Conservation (phyloP, 2,888 invertebrate genomes). For the Masnerella sp. region DNA sequence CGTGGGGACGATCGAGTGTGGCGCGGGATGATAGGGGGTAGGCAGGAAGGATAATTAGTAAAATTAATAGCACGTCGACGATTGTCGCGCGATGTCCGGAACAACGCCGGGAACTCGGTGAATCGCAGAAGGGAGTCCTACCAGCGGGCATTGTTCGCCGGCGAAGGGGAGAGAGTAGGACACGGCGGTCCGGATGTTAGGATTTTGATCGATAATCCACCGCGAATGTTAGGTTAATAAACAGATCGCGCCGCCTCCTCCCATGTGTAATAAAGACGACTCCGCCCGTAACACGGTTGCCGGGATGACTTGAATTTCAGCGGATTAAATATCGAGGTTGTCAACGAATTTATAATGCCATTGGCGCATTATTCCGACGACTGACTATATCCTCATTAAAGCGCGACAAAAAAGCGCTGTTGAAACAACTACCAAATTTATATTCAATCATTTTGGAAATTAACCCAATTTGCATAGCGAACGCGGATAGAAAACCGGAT, state of each 20-base stretch:
- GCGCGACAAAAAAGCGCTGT: too few species aligned
- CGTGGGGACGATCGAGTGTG: too few species aligned
- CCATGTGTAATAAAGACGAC: constrained; percentile 22
- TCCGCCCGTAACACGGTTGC: constrained; percentile 20
- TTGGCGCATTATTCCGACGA: background rate
- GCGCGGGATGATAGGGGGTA: constrained; percentile 30
- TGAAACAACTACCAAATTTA: constrained; percentile 1
- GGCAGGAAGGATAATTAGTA: constrained; percentile 66
- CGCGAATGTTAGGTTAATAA: constrained; percentile 71
- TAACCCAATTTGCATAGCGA: constrained; percentile 15
- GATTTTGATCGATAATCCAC: constrained; percentile 69
- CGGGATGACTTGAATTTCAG: constrained; percentile 35
- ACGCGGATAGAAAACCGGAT: background rate
- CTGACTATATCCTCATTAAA: too few species aligned
- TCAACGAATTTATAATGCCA: constrained; percentile 14
- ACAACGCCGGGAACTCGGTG: constrained; percentile 62
- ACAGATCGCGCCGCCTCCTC: constrained; percentile 63
- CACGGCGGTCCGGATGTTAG: constrained; percentile 47
- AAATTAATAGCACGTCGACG: constrained; percentile 72
- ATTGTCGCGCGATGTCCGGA: constrained; percentile 69
- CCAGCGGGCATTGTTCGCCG: constrained; percentile 63
- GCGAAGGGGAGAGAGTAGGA: constrained; percentile 17
- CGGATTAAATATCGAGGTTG: constrained; percentile 20
- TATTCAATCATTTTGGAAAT: constrained; percentile 9
- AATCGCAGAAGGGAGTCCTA: constrained; percentile 70